Evolutionary conservation across 2,797 vertebrate genomes (phyloP), one percentile per base, ranked within the genome.

Genomic region (Falco rusticolus): DNA sequence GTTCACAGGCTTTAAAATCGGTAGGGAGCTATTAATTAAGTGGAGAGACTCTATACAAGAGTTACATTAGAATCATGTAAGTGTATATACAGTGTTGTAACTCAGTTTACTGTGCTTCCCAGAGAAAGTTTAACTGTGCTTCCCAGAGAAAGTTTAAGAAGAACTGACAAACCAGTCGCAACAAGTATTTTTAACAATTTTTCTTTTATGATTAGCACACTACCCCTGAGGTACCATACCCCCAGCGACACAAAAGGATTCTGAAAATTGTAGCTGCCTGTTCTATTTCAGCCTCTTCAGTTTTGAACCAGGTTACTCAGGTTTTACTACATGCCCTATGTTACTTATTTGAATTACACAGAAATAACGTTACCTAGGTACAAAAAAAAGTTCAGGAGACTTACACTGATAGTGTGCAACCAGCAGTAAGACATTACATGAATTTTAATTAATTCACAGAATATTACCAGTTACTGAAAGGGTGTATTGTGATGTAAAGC

Each of bases 401-500:
- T 50, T 65, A 31, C 28, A 57, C 0, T 47, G 15, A 14, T 11
- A 21, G 6, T 4, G 8, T n/a, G 31, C 0, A 82, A 50, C 4
- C 29, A 51, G 11, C 26, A 83, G 7, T 3, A 53, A 86, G 39
- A 29, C 4, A 14, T 24, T 3, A 13, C 7, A 29, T 24, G 9
- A 21, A 17, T 24, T 51, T 60, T 19, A 43, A 79, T 4, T 41
- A 75, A 60, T 11, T 66, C 3, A 43, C 6, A 5, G 8, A 75
- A 24, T 43, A 56, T 21, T n/a, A 51, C 8, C 29, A 56, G 16
- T 56, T 57, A 53, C 10, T 72, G 31, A 26, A 75, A 50, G 14
- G 15, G 1, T 29, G 11, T 19, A 1, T 33, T 60, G 51, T 7
- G 9, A 34, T 13, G 37, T 1, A 69, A 1, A 43, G 10, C 13